Conservation (phyloP, 30 jellyfish, hydroid and myxozoan genomes). For the Pelagia noctiluca region DNA sequence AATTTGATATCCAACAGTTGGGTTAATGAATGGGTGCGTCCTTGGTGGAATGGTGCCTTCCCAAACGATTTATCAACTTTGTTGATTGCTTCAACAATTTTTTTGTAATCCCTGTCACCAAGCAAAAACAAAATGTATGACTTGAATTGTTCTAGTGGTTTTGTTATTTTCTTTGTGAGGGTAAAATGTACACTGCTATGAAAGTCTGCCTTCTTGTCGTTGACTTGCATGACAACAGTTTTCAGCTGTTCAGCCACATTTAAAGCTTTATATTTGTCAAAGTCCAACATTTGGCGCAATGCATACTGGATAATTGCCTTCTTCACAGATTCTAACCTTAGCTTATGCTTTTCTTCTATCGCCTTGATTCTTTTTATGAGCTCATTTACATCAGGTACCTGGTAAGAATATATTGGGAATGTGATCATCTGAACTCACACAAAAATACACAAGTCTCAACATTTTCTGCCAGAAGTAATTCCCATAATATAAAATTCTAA, state of each 20-base stretch:
- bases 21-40: too few relatives aligned
- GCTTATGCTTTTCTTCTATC: not conserved
- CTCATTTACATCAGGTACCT: not conserved
- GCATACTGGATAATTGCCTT: not conserved
- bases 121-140: too few relatives aligned
- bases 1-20: too few relatives aligned
- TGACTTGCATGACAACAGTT: not conserved
- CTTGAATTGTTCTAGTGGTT: too few relatives aligned
- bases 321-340: not conserved
- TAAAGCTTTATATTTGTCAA: not conserved
- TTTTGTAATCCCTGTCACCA: too few relatives aligned
- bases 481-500: not conserved
- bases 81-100: too few relatives aligned
- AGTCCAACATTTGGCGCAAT: not conserved
- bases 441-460: not conserved
- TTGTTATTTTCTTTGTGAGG: not conserved
- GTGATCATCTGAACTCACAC: not conserved
- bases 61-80: too few relatives aligned
- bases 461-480: not conserved
- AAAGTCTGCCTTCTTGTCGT: not conserved
- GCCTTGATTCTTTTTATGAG: not conserved
- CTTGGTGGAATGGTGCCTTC: too few relatives aligned
- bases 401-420: not conserved
- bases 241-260: not conserved
- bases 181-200: not conserved